phyloP scores from a whole-genome alignment of 1,140 invertebrate species.

The Megalonaias nervosa region DNA sequence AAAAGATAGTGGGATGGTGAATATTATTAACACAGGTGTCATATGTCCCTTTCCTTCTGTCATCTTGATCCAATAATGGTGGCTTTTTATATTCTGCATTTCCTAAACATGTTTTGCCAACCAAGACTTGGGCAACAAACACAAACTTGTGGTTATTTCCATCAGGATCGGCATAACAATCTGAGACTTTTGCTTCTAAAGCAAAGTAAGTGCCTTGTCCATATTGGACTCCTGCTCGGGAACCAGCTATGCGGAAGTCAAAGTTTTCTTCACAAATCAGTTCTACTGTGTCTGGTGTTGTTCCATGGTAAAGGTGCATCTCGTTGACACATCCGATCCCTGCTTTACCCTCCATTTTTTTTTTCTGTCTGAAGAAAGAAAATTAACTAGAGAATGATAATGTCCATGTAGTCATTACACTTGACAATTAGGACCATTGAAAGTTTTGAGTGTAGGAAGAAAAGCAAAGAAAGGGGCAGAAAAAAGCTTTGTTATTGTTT shows the following conservation, averaged over 20 bases:
- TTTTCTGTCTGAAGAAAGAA: conserved; percentile 36
- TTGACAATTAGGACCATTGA: no score
- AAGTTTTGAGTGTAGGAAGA: no score
- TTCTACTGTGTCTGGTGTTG: conserved; percentile 31
- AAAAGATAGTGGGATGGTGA: conserved; percentile 49
- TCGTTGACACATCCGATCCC: conserved; percentile 35
- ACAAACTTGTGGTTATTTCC: conserved; percentile 37
- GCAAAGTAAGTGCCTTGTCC: conserved; percentile 56
- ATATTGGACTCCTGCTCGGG: conserved; percentile 34
- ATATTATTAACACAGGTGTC: conserved; percentile 55
- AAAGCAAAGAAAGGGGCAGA: no score
- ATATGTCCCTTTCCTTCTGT: conserved; percentile 26
- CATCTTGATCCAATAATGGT: conserved; percentile 37
- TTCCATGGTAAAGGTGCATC: conserved; percentile 46
- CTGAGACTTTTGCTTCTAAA: conserved; percentile 49
- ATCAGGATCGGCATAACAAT: conserved; percentile 40
- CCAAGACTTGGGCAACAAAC: conserved; percentile 50
- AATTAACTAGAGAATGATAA: neutral
- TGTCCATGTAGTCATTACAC: no score
- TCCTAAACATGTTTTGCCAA: conserved; percentile 51
- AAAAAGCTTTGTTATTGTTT: no score
- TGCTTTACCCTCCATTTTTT: conserved; percentile 28
- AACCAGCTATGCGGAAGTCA: conserved; percentile 41
- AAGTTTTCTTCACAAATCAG: conserved; percentile 44
- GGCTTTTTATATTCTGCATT: conserved; percentile 38